Evolutionary conservation across 35 echinoderm and acorn worm genomes (phyloP), one percentile per base, ranked within the genome.

Genomic region (Heliocidaris erythrogramma): DNA sequence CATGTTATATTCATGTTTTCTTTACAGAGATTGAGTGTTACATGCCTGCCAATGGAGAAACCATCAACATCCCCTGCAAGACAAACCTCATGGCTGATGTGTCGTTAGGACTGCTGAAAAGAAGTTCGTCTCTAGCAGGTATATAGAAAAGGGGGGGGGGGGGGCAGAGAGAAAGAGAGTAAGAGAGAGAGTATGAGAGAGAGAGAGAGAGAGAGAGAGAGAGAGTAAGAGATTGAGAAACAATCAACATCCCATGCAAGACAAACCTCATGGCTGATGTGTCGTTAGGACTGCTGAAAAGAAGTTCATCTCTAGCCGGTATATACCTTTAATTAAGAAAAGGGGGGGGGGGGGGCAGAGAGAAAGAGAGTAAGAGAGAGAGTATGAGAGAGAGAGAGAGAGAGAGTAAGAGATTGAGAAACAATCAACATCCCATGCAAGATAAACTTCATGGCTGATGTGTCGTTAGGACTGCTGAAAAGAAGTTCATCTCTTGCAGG

Each of bases 31-130:
- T 99, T 59, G 85, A 95, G 5, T 99, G 98, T 49, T 96, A 59
- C 78, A 97, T 97, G 96, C 98, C 98, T 52, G 98, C 98, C 31
- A 99, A 99, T 88, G 98, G 98, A 92, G 96, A 99, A 71, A 97
- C 95, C 21, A 93, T 96, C 11, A 30, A 93, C 48, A n/a, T n/a
- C n/a, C 86, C 48, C 93, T 94, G 93, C 13, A 96, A 97, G 71
- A 95, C 95, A 27, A 96, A 95, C 86, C 95, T 99, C 5, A 94
- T 94, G 16, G 97, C 97, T 30, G 98, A 97, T 59, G 96, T 99
- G 49, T 96, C 98, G 13, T 71, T 99, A 9, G 93, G 89, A 86
- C 53, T 99, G 27, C 95, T 97, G 16, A 97, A 99, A 86, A 97
- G 98, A 53, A 99, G 93, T 27, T 71, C 95, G 48, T 92, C 95